phyloP scores from a whole-genome alignment of 2,113 vertebrate species.

The Hypocryptadius cinnamomeus region DNA sequence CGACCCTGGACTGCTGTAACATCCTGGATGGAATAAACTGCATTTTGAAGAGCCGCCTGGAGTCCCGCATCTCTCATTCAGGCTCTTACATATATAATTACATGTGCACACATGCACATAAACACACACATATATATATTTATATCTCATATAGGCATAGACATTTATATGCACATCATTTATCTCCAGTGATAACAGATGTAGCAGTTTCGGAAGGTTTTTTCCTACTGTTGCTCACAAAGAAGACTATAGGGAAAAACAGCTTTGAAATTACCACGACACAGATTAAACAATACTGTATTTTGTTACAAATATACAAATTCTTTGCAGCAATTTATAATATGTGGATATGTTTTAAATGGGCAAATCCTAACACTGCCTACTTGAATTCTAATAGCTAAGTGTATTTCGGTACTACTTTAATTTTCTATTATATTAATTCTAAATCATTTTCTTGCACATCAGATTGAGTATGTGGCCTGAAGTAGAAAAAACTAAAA shows the following conservation, averaged over 20 bases:
- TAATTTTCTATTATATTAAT: slow-evolving; percentile 59
- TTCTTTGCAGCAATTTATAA: slow-evolving; percentile 44
- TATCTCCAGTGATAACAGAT: not conserved
- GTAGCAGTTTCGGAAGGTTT: not conserved
- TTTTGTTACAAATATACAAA: slow-evolving; percentile 49
- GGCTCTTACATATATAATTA: not conserved
- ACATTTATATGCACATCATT: not conserved
- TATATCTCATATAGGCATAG: not conserved
- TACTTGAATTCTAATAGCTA: slow-evolving; percentile 42
- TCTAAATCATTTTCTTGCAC: slow-evolving; percentile 52
- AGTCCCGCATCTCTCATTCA: too few relatives aligned
- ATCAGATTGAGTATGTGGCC: slow-evolving; percentile 10
- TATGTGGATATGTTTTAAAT: slow-evolving; percentile 1
- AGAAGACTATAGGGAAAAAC: slow-evolving; percentile 21
- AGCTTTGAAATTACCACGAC: slow-evolving; percentile 17
- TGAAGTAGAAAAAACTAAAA: slow-evolving; percentile 37
- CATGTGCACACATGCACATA: not conserved
- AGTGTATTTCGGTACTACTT: slow-evolving; percentile 11
- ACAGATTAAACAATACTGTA: slow-evolving; percentile 15
- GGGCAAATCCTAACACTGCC: slow-evolving; percentile 18
- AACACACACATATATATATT: not conserved
- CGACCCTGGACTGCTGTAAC: too few relatives aligned
- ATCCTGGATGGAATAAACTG: too few relatives aligned
- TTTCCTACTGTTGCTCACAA: not conserved
- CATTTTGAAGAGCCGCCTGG: too few relatives aligned